Evolutionary conservation across 2,113 vertebrate species (phyloP), one percentile per base, ranked within the genome.

Genomic region (Grantiella picta): DNA sequence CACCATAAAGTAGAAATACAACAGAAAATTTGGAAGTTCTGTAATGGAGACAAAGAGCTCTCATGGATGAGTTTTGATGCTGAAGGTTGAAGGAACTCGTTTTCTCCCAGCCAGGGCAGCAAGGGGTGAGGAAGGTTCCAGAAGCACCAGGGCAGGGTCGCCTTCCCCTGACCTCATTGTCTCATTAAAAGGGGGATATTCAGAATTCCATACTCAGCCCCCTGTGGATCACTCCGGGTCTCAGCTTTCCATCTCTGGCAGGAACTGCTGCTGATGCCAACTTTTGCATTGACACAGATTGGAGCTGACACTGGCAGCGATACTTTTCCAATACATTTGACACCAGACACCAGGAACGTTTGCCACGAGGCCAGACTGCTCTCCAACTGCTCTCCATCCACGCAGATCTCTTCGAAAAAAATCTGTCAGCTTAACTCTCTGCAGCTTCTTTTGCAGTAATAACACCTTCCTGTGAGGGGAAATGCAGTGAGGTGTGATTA

Each of bases 211-310:
- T 11, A 15, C 10, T 22, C 85, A 77, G 14, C 19, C 42, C 27
- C 45, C 54, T 54, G 36, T 44, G 90, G 86, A 42, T 36, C 86
- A 61, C 72, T 91, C 22, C 0, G 0, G n/a, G 5, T 82, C 93
- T 91, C 91, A 90, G 63, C 66, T 92, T 92, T 95, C 89, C n/a
- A 3, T 31, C 80, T 81, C 64, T 59, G 71, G 65, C 80, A 94
- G 91, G 56, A 94, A 31, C 65, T 29, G 80, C 35, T 78, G 0
- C 44, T 2, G 0, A 15, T 68, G 89, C 86, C 92, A 94, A n/a
- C 36, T 93, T 78, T 10, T 68, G 44, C 57, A 5, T 1, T 93
- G 90, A 85, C 65, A 53, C 64, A 94, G 84, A 91, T 91, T 82
- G 28, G 59, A 90, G 71, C 19, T 83, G 88, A 92, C 59, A 49